phyloP scores from a whole-genome alignment of 2,888 invertebrate species.

The Sesia bembeciformis region DNA sequence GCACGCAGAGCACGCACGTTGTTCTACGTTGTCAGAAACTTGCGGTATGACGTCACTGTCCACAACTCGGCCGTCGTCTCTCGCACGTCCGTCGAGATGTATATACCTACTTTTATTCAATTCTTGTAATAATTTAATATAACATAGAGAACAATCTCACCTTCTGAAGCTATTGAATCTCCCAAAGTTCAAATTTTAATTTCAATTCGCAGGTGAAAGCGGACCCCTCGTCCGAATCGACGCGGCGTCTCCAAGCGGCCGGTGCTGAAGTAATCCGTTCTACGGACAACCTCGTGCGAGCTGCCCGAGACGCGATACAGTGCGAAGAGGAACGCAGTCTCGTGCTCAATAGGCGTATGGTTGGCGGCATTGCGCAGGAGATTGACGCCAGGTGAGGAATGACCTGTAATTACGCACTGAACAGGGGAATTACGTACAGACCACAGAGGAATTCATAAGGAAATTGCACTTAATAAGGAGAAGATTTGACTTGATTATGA shows the following conservation, averaged over 20 bases:
- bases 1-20: no score
- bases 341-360: conserved; percentile 93
- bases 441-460: no score
- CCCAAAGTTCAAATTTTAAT: no score
- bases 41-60: no score
- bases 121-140: no score
- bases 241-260: conserved; percentile 91
- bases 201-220: conserved; percentile 82
- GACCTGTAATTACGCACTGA: no score
- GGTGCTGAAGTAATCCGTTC: conserved; percentile 98
- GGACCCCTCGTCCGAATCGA: conserved; percentile 95
- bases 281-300: conserved; percentile 96
- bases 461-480: neutral
- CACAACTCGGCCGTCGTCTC: no score
- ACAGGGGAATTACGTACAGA: neutral
- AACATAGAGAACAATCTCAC: neutral
- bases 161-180: no score
- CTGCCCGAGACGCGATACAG: conserved; percentile 93
- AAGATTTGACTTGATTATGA: no score
- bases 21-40: no score
- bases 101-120: no score
- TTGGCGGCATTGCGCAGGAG: conserved; percentile 97
- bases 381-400: conserved; percentile 82
- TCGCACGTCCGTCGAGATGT: no score
- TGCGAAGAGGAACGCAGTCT: conserved; percentile 93